Evolutionary conservation across 2,888 invertebrate species (phyloP).

Genomic region (Morpho helenor): DNA sequence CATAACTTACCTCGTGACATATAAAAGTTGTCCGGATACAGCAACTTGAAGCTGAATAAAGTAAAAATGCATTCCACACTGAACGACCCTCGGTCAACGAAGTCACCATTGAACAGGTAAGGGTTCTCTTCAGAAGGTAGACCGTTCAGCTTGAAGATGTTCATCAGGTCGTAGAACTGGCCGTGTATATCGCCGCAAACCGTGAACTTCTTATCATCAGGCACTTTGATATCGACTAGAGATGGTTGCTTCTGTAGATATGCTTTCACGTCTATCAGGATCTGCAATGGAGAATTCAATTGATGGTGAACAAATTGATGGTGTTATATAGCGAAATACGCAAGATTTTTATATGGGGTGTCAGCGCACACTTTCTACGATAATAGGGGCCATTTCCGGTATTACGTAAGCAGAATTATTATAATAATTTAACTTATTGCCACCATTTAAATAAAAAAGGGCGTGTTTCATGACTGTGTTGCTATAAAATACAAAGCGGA

Average conservation of each 20-base stretch:
- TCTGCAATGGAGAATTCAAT: constrained; percentile 77
- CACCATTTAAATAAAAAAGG: too few species aligned
- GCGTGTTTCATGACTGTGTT: too few species aligned
- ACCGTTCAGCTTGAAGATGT: constrained; percentile 98
- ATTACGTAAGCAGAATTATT: too few species aligned
- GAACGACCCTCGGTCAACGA: constrained; percentile 99
- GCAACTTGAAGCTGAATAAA: constrained; percentile 96
- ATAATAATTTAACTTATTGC: too few species aligned
- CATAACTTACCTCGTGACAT: constrained; percentile 93
- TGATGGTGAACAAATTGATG: too few species aligned
- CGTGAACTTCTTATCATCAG: constrained; percentile 94
- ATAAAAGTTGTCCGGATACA: constrained; percentile 97
- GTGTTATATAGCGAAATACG: too few species aligned
- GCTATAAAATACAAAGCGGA: too few species aligned
- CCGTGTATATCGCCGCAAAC: constrained; percentile 99
- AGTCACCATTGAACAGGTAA: constrained; percentile 99
- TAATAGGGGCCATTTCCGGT: too few species aligned
- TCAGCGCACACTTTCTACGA: too few species aligned
- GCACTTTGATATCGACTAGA: constrained; percentile 93
- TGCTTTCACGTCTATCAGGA: constrained; percentile 92
- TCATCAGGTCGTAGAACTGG: constrained; percentile 98
- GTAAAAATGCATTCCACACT: constrained; percentile 99
- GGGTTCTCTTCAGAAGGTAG: constrained; percentile 96
- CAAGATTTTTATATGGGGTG: too few species aligned
- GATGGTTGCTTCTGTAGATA: constrained; percentile 92